Percentiles rank a stretch among this genome's conserved stretches.
These are phyloP conservation scores for Varanus salvator DNA, from an alignment of 2,113 vertebrate species.

Conservation along the genomic window DNA sequence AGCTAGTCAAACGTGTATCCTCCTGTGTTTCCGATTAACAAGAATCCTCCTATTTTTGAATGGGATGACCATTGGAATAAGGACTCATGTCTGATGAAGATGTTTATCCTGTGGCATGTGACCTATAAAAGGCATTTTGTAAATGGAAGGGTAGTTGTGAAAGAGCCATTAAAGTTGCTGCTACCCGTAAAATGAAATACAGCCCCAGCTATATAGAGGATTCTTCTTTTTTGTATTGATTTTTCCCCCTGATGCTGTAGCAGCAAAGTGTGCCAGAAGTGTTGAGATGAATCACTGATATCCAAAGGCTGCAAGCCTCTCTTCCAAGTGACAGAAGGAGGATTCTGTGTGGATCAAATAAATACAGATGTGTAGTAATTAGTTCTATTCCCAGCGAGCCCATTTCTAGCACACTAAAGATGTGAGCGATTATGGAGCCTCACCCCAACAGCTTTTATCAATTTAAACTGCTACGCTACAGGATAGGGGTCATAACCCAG, in stretches of 20 bases:
- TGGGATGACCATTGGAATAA: not conserved
- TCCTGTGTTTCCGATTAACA: not conserved
- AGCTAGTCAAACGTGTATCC: not conserved
- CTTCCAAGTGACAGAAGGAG: constrained; percentile 97
- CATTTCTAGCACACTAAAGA: constrained; percentile 95
- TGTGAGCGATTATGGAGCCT: constrained; percentile 92
- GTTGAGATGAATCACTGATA: constrained; percentile 95
- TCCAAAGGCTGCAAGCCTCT: constrained; percentile 92
- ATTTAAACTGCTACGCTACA: constrained; percentile 96
- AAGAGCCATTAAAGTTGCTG: constrained; percentile 47
- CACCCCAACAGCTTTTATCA: constrained; percentile 98
- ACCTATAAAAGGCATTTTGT: constrained; percentile 58
- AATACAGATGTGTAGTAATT: constrained; percentile 99
- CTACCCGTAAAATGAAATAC: constrained; percentile 52
- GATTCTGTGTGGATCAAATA: constrained; percentile 99
- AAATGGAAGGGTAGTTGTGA: constrained; percentile 62
- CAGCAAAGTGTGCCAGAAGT: constrained; percentile 92
- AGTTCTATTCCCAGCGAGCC: constrained; percentile 99
- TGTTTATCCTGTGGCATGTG: constrained; percentile 37
- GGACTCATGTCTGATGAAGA: constrained; percentile 47
- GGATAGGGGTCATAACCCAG: constrained; percentile 93
- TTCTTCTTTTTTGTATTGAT: constrained; percentile 88
- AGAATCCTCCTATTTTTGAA: not conserved
- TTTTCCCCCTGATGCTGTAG: constrained; percentile 79
- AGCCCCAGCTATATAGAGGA: constrained; percentile 1